These are phyloP conservation scores for Lutjanus erythropterus DNA, from an alignment of 2,113 vertebrate species.

Conservation along the genomic window DNA sequence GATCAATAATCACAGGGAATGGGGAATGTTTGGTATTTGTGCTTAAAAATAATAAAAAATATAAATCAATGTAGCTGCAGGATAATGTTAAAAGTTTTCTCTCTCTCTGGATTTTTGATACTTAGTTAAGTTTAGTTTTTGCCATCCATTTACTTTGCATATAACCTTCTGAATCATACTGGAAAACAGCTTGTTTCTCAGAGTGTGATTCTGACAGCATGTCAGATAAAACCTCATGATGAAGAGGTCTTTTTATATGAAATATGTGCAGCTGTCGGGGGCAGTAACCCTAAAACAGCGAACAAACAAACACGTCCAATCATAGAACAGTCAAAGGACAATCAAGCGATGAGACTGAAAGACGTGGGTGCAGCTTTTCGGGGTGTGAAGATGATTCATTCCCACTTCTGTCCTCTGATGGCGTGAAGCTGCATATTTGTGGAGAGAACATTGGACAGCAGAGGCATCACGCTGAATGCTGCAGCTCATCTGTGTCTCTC, in stretches of 20 bases:
- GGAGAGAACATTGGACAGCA: constrained; percentile 42
- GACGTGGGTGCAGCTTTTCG: constrained; percentile 15
- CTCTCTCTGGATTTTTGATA: neutral
- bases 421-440: constrained; percentile 36
- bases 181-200: neutral
- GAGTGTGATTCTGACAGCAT: constrained; percentile 11
- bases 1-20: too few relatives aligned
- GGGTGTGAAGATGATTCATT: constrained; percentile 61
- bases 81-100: too few relatives aligned
- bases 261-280: constrained; percentile 17
- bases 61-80: neutral
- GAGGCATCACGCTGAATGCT: constrained; percentile 40
- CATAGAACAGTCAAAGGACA: constrained; percentile 4
- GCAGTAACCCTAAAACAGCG: neutral
- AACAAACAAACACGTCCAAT: constrained; percentile 2
- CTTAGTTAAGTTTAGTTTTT: neutral
- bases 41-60: neutral
- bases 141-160: neutral
- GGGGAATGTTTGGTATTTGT: neutral
- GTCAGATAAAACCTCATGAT: neutral
- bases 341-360: neutral
- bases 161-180: constrained; percentile 2
- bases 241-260: constrained; percentile 3
- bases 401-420: constrained; percentile 51
- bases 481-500: constrained; percentile 39